These are phyloP conservation scores for Drosophila setifemur DNA, from an alignment of 1,140 invertebrate species.

Conservation along the genomic window DNA sequence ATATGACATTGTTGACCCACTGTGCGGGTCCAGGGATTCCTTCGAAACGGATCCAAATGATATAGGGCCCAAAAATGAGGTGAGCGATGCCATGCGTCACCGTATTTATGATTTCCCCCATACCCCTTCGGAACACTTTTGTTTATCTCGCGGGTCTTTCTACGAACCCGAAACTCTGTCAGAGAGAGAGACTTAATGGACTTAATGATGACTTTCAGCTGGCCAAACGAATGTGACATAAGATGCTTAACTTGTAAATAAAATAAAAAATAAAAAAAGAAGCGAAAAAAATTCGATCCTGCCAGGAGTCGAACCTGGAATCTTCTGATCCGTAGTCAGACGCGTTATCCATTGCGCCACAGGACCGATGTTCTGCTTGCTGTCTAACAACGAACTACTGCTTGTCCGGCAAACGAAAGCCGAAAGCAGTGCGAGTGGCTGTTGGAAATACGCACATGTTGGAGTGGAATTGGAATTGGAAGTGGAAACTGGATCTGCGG, in stretches of 20 bases:
- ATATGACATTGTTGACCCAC: neutral
- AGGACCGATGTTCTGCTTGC: conserved; percentile 81
- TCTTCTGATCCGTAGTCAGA: conserved; percentile 89
- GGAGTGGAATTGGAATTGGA: neutral
- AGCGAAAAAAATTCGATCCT: conserved; percentile 3
- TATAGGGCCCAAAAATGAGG: conserved; percentile 7
- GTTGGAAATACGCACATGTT: neutral
- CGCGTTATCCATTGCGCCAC: conserved; percentile 89
- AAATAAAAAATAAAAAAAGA: neutral
- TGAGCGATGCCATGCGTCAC: conserved; percentile 32
- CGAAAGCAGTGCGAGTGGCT: neutral
- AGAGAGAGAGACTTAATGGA: conserved; percentile 4
- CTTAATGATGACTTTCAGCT: neutral
- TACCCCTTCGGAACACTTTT: neutral
- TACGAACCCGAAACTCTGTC: conserved; percentile 16
- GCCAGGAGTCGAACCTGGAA: conserved; percentile 88
- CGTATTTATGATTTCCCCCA: conserved; percentile 13
- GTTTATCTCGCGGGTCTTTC: conserved; percentile 21
- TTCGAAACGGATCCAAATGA: conserved; percentile 13
- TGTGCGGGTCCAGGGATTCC: conserved; percentile 30
- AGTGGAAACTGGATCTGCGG: conserved; percentile 12
- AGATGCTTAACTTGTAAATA: neutral
- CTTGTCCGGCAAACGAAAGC: neutral
- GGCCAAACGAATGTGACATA: conserved; percentile 1
- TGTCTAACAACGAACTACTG: neutral